Evolutionary conservation across 2,113 vertebrate species (phyloP), one percentile per base, ranked within the genome.

Genomic region (Myotis brandtii): DNA sequence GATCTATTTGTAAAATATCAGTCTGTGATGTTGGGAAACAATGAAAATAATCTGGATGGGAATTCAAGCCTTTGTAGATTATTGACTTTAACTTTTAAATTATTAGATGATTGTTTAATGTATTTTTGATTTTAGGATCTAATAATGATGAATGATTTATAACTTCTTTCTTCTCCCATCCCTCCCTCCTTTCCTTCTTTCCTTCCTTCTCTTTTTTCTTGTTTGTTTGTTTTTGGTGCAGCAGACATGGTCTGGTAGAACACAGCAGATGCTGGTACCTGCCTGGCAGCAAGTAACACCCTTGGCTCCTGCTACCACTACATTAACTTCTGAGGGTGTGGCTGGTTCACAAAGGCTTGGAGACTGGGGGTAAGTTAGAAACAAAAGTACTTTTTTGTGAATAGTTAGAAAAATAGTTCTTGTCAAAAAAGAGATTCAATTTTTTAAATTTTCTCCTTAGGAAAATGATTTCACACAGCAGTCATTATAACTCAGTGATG

Each of bases 251-350:
- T 99, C 99, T 0, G 99, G 98, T 89, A 99, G 99, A 97, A 98
- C 99, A 25, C 99, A 99, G 98, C 99, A 99, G 97, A 99, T 99
- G 96, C 97, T 99, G 98, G 98, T 99, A 93, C 99, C 99, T 94
- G 97, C 99, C 1, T 99, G 99, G 99, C 99, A 99, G 94, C 99
- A 99, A 98, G 98, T 99, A 54, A 98, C 99, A 0, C 98, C 99
- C 10, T 97, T 99, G 97, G 99, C 99, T 95, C 98, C 99, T 96
- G 98, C 99, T 82, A 96, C 99, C 46, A 97, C 99, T 59, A 98
- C 99, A 64, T 96, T 99, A 96, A 96, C 99, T 80, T 99, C 99
- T 82, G 99, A 99, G 97, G 98, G 99, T 97, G 98, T 99, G 98
- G 99, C 99, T 93, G 99, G 99, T 94, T 99, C 99, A 98, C 99